Evolutionary conservation across 2,888 invertebrate species (phyloP), one percentile per base, ranked within the genome.

Genomic region (Agonopterix subpropinquella): DNA sequence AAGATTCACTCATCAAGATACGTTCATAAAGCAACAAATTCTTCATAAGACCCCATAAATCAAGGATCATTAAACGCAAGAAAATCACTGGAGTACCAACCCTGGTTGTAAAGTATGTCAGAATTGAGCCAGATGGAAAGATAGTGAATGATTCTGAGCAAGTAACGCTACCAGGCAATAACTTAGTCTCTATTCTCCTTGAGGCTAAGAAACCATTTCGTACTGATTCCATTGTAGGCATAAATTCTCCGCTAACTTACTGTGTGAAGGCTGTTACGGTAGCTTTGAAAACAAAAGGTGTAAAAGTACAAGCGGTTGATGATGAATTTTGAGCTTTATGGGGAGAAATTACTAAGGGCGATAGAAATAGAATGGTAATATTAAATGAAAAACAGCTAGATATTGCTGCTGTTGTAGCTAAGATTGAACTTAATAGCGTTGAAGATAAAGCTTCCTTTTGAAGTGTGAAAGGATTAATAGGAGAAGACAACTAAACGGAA

Each of bases 31-130:
- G 52, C 50, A 57, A 55, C 57, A 59, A 61, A 59, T 57, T 60
- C 49, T 60, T 57, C 65, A 67, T 64, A 71, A 72, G 64, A 59
- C 56, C 54, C 62, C 64, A 64, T 77, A 79, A 70, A 80, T 80
- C 77, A 75, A 57, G 55, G 56, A 61, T 80, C 79, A 78, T 80
- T 80, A 80, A 73, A 64, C 60, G 50, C 53, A 58, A 66, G 67
- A 66, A 71, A 73, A 76, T 70, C 70, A 68, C 62, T 57, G 67
- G 58, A 61, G 28, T 28, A 28, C 68, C 70, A 75, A 64, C 69
- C 69, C 70, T 73, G 74, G 70, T 65, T 72, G 70, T 83, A 82
- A 83, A 81, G 62, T 69, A 78, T 69, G 75, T 79, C 78, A 75
- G 65, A 67, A 70, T 59, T 60, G 62, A 66, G 60, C 70, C 69